A percentile compares a stretch with the other conserved stretches of the same genome.
These are phyloP conservation scores for Pituophis catenifer DNA, from an alignment of 2,113 vertebrate genomes.

Conservation along the genomic window DNA sequence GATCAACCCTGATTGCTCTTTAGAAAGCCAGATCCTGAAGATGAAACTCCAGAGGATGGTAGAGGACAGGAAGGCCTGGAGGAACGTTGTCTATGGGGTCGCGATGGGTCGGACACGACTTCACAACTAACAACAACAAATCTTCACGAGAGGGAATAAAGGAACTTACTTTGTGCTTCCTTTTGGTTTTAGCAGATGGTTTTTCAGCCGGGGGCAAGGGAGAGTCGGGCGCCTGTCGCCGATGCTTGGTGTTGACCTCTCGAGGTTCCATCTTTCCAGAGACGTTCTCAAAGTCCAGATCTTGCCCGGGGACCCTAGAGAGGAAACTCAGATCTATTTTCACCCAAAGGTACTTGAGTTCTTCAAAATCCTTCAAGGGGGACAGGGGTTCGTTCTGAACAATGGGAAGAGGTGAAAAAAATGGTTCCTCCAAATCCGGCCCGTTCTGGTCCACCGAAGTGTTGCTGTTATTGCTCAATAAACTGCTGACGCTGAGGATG, in stretches of 20 bases:
- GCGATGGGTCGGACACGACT: too few species aligned
- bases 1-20: too few species aligned
- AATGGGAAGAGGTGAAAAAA: conserved; percentile 75
- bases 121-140: too few species aligned
- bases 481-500: conserved; percentile 78
- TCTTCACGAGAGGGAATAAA: background rate
- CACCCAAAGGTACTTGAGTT: conserved; percentile 88
- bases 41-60: too few species aligned
- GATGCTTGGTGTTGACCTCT: conserved; percentile 78
- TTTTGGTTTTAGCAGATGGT: conserved; percentile 82
- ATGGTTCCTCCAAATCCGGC: conserved; percentile 76
- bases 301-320: conserved; percentile 80
- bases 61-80: too few species aligned
- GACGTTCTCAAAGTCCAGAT: conserved; percentile 54
- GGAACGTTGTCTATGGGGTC: too few species aligned
- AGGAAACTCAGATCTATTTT: conserved; percentile 89
- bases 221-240: conserved; percentile 77
- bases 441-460: conserved; percentile 80
- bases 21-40: too few species aligned
- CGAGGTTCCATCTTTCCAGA: conserved; percentile 72
- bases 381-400: conserved; percentile 81
- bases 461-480: conserved; percentile 70
- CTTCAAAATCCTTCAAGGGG: conserved; percentile 82
- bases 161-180: conserved; percentile 88
- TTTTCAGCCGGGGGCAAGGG: conserved; percentile 75